Percentiles rank a stretch among this genome's conserved stretches.
Evolutionary conservation across 2,888 invertebrate species (phyloP).

Genomic region (Drosophila flavopinicola): DNA sequence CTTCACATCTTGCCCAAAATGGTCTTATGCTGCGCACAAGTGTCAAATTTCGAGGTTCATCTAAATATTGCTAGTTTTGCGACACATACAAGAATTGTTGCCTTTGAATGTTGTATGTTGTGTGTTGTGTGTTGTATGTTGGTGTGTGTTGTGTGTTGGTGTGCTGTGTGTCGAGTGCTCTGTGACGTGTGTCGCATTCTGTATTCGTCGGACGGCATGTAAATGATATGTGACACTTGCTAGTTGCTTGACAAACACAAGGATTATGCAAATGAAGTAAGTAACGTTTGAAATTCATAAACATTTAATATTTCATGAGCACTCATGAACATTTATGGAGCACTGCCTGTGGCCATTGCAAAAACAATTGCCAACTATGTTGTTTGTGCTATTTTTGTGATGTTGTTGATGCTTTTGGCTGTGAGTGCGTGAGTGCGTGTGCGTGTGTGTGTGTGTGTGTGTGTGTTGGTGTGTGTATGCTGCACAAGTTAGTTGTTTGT

Average conservation of each 20-base stretch:
- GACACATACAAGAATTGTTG: constrained; percentile 8
- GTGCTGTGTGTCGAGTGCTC: constrained; percentile 1
- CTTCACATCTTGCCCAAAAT: background rate
- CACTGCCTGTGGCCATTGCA: constrained; percentile 20
- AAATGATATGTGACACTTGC: constrained; percentile 59
- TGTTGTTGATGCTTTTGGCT: constrained; percentile 18
- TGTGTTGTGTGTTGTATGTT: background rate
- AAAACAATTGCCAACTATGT: constrained; percentile 38
- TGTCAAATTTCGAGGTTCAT: constrained; percentile 7
- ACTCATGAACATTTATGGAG: constrained; percentile 59
- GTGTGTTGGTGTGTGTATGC: constrained; percentile 6
- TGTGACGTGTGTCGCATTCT: constrained; percentile 18
- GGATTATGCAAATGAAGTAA: constrained; percentile 69
- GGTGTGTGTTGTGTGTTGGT: background rate
- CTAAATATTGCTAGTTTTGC: constrained; percentile 7
- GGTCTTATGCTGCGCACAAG: background rate
- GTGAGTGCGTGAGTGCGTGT: background rate
- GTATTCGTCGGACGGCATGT: constrained; percentile 39
- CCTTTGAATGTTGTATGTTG: constrained; percentile 8
- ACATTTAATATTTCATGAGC: constrained; percentile 69
- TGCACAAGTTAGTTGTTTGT: constrained; percentile 15
- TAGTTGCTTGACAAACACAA: constrained; percentile 48
- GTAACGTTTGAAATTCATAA: constrained; percentile 66
- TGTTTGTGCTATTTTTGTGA: constrained; percentile 18
- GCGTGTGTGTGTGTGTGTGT: constrained; percentile 8